Evolutionary conservation across 2,888 invertebrate genomes (phyloP).

Genomic region (Hanleya hanleyi): DNA sequence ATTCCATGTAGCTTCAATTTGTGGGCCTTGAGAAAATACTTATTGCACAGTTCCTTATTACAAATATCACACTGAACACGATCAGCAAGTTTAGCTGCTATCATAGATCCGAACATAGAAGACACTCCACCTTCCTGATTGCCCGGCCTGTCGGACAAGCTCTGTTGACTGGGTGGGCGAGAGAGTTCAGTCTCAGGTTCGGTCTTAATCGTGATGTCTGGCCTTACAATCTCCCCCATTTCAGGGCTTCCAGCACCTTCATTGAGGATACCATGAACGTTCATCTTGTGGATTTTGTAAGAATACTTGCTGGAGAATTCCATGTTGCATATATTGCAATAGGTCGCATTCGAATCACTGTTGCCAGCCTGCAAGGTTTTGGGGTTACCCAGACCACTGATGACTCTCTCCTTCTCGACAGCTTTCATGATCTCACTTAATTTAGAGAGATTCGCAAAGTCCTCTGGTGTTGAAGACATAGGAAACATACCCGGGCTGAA

Average conservation of each 20-base stretch:
- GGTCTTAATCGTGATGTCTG: slow-evolving; percentile 12
- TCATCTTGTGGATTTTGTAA: slow-evolving; percentile 68
- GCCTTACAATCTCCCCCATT: slow-evolving; percentile 13
- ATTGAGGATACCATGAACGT: slow-evolving; percentile 64
- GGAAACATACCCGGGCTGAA: not conserved
- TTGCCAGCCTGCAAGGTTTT: slow-evolving; percentile 19
- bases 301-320: slow-evolving; percentile 93
- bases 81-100: slow-evolving; percentile 72
- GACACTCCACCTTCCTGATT: slow-evolving; percentile 26
- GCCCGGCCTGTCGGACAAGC: not conserved
- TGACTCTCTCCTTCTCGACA: not conserved
- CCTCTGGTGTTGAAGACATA: not conserved
- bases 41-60: slow-evolving; percentile 99
- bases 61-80: slow-evolving; percentile 88
- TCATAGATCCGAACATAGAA: slow-evolving; percentile 71
- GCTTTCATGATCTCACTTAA: slow-evolving; percentile 7
- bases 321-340: slow-evolving; percentile 76
- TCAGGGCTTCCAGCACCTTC: slow-evolving; percentile 35
- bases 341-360: slow-evolving; percentile 48
- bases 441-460: slow-evolving; percentile 4
- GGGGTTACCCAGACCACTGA: not conserved
- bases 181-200: not conserved
- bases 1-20: slow-evolving; percentile 94
- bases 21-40: slow-evolving; percentile 99
- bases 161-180: not conserved